These are phyloP conservation scores for Cotesia typhae DNA, from an alignment of 1,140 invertebrate genomes.

Conservation along the genomic window DNA sequence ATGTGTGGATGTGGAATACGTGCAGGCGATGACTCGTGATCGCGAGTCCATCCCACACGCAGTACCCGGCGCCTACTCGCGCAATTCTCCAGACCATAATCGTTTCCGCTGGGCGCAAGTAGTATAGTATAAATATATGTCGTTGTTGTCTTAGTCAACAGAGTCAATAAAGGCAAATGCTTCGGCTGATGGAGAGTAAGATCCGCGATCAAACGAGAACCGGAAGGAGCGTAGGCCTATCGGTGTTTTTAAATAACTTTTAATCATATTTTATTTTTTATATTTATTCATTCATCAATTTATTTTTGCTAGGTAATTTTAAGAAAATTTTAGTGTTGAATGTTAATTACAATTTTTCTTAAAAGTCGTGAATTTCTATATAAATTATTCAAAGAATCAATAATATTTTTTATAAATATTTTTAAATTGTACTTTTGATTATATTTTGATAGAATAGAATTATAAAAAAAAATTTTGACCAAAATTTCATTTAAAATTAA, in stretches of 20 bases:
- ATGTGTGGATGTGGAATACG: not conserved
- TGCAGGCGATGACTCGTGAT: slow-evolving; percentile 15
- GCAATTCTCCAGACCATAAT: slow-evolving; percentile 23
- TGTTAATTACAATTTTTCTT: too few relatives aligned
- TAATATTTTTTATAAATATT: too few relatives aligned
- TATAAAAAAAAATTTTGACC: too few relatives aligned
- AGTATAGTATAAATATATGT: not conserved
- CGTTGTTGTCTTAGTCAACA: too few relatives aligned
- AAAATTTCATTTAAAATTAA: too few relatives aligned
- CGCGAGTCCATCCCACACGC: slow-evolving; percentile 16
- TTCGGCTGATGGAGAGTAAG: slow-evolving; percentile 7
- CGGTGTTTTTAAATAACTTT: slow-evolving; percentile 9
- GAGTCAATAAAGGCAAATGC: slow-evolving; percentile 12
- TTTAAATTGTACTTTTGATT: too few relatives aligned
- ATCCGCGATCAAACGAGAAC: slow-evolving; percentile 27
- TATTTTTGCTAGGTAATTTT: too few relatives aligned
- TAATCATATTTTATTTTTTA: not conserved
- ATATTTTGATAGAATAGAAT: too few relatives aligned
- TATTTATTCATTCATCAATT: too few relatives aligned
- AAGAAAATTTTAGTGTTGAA: too few relatives aligned
- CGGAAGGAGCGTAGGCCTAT: slow-evolving; percentile 18
- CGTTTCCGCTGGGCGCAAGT: slow-evolving; percentile 19
- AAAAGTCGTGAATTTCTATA: too few relatives aligned
- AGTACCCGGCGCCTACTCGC: slow-evolving; percentile 18
- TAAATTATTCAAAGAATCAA: too few relatives aligned